Conservation (phyloP, 2,113 vertebrate species). For the Benitochromis conjunctus region DNA sequence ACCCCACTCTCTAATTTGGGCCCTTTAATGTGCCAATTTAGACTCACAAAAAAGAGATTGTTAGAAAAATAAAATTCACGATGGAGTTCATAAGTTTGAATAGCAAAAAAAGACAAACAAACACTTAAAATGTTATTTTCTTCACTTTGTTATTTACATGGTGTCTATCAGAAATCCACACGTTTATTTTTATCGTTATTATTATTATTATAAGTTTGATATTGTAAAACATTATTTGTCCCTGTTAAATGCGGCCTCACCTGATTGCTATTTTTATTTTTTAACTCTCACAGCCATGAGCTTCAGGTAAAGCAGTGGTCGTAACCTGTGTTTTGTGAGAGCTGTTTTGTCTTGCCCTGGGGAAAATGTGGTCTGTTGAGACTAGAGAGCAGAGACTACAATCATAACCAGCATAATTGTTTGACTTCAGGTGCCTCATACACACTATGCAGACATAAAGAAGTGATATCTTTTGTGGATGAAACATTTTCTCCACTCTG, state of each 20-base stretch:
- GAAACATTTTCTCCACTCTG: neutral
- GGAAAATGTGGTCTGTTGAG: neutral
- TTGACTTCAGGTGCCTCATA: neutral
- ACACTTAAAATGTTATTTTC: neutral
- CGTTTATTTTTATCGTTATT: neutral
- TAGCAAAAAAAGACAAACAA: neutral
- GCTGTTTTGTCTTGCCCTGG: neutral
- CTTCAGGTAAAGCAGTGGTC: neutral
- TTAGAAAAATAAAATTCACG: fast-evolving
- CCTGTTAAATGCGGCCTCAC: neutral
- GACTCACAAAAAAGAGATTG: neutral
- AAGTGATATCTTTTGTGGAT: neutral
- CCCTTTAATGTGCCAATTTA: neutral
- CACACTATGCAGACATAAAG: neutral
- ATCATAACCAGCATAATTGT: neutral
- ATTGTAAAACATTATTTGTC: neutral
- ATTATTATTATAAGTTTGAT: neutral
- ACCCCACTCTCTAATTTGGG: neutral
- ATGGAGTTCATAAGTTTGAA: neutral
- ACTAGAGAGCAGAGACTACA: neutral
- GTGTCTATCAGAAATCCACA: neutral
- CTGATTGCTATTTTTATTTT: neutral
- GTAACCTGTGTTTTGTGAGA: neutral
- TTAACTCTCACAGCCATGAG: neutral
- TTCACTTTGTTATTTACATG: neutral